These are phyloP conservation scores for Phasianus colchicus DNA, from an alignment of 2,113 vertebrate species.

Conservation along the genomic window DNA sequence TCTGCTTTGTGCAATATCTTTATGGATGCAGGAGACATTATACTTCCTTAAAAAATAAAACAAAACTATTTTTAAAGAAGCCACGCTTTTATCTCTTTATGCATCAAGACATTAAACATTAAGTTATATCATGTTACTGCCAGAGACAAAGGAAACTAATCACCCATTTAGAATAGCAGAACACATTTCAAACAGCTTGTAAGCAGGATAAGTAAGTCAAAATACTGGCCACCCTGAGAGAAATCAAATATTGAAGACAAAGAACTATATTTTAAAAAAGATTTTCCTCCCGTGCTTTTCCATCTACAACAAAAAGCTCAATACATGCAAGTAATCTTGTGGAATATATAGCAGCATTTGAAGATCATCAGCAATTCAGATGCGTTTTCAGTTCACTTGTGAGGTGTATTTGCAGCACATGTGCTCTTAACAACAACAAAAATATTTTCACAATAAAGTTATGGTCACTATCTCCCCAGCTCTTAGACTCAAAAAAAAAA, in stretches of 20 bases:
- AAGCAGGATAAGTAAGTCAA: constrained; percentile 77
- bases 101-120: constrained; percentile 72
- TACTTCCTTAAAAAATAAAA: constrained; percentile 58
- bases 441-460: constrained; percentile 31
- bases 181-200: constrained; percentile 72
- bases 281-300: constrained; percentile 73
- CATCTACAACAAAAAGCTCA: constrained; percentile 74
- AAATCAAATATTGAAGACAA: constrained; percentile 73
- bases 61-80: constrained; percentile 67
- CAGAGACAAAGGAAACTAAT: constrained; percentile 73
- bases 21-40: constrained; percentile 62
- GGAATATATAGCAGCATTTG: constrained; percentile 78
- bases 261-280: constrained; percentile 66
- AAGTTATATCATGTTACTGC: constrained; percentile 70
- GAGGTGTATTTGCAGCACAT: constrained; percentile 57
- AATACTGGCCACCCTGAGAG: constrained; percentile 83
- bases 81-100: constrained; percentile 65
- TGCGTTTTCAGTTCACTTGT: constrained; percentile 66
- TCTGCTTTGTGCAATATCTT: constrained; percentile 36
- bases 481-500: constrained; percentile 37
- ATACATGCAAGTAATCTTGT: constrained; percentile 73
- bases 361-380: constrained; percentile 67
- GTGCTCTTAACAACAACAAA: constrained; percentile 68
- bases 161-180: constrained; percentile 72
- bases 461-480: constrained; percentile 31